A percentile compares a stretch with the other conserved stretches of the same genome.
phyloP scores from a whole-genome alignment of 2,888 invertebrate genomes.

The Galeopsomyia nigrocyanea region DNA sequence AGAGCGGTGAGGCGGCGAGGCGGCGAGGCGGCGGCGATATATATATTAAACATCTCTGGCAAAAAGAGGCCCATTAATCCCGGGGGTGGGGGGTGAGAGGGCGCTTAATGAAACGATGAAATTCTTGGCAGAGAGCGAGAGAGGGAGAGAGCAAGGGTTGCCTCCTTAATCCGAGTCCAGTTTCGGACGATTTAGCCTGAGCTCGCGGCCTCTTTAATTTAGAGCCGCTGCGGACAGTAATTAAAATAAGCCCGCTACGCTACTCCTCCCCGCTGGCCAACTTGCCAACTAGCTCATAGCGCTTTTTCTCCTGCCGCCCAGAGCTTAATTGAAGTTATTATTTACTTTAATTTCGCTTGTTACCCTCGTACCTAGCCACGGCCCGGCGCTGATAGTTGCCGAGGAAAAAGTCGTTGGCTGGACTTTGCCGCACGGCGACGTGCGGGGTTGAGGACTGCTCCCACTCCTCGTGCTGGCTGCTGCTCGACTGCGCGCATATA shows the following conservation, averaged over 20 bases:
- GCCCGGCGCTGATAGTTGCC: neutral
- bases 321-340: conserved; percentile 30
- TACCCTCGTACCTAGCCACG: too few relatives aligned
- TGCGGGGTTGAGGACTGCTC: too few relatives aligned
- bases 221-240: conserved; percentile 67
- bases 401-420: neutral
- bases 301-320: neutral
- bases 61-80: conserved; percentile 41
- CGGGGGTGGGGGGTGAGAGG: neutral
- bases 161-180: conserved; percentile 60
- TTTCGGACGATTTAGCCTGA: conserved; percentile 63
- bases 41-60: conserved; percentile 53
- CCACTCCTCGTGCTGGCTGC: too few relatives aligned
- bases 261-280: conserved; percentile 62
- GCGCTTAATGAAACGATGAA: conserved; percentile 47
- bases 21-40: conserved; percentile 2
- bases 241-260: conserved; percentile 67
- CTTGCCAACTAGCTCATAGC: conserved; percentile 39
- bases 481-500: conserved; percentile 12
- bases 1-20: too few relatives aligned
- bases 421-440: neutral
- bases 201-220: conserved; percentile 65
- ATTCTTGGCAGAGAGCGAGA: conserved; percentile 26
- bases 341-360: conserved; percentile 28
- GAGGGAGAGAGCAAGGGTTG: conserved; percentile 26